These are phyloP conservation scores for Parus major DNA, from an alignment of 2,113 vertebrate genomes.

Conservation along the genomic window DNA sequence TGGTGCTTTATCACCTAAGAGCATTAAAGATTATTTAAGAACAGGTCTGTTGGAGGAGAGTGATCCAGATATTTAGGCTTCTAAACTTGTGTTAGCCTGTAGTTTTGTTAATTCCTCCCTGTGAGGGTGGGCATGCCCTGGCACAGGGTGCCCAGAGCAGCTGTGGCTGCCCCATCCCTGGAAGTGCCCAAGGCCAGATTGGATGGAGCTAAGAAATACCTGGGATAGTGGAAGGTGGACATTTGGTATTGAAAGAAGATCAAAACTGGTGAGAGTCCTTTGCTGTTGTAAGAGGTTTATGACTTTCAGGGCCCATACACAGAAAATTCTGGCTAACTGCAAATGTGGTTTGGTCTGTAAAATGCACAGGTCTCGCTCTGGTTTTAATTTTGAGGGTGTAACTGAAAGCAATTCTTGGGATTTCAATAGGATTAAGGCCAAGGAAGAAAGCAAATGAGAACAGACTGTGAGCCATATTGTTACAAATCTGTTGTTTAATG, in stretches of 20 bases:
- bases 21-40: neutral
- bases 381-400: constrained; percentile 11
- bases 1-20: neutral
- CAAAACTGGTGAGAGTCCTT: neutral
- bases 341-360: neutral
- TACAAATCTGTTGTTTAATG: neutral
- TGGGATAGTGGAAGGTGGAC: neutral
- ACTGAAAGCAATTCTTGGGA: neutral
- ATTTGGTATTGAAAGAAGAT: neutral
- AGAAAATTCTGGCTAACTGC: neutral
- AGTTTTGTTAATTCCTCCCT: neutral
- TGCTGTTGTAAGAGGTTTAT: neutral
- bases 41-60: neutral
- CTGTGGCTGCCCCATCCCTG: neutral
- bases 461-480: neutral
- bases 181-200: fast-evolving
- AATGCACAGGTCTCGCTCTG: neutral
- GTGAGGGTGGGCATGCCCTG: fast-evolving
- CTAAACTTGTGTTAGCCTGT: neutral
- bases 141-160: neutral
- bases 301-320: neutral
- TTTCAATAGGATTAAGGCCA: neutral
- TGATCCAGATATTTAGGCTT: neutral
- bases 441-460: neutral
- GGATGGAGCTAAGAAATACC: neutral